Evolutionary conservation across 2,113 vertebrate species (phyloP).

Genomic region (Phylloscopus trochilus): DNA sequence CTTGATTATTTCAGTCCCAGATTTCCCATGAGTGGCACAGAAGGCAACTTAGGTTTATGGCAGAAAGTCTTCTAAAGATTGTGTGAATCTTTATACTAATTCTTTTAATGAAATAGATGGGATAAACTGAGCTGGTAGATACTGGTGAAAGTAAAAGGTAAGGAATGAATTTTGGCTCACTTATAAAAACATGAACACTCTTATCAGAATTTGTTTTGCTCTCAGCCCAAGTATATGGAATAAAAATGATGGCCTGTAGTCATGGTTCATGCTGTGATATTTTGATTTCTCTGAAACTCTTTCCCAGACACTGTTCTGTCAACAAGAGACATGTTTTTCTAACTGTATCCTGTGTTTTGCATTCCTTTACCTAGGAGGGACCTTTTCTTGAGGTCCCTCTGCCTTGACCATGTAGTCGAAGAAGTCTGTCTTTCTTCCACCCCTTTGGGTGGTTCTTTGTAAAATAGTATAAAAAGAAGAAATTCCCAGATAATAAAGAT

Average conservation of each 20-base stretch:
- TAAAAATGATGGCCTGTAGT: neutral
- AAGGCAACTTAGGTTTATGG: constrained; percentile 58
- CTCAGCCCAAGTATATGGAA: neutral
- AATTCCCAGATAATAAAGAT: too few species aligned
- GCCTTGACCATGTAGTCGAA: too few species aligned
- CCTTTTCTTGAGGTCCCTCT: too few species aligned
- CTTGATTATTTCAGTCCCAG: constrained; percentile 62
- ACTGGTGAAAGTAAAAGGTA: neutral
- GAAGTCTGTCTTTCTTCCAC: too few species aligned
- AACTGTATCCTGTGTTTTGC: too few species aligned
- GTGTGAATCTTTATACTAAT: neutral
- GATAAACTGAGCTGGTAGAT: neutral
- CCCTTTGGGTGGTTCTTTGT: too few species aligned
- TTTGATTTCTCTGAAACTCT: too few species aligned
- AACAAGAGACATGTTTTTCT: too few species aligned
- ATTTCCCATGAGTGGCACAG: constrained; percentile 65
- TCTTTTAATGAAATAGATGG: neutral
- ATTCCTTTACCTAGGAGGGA: too few species aligned
- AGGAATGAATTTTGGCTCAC: neutral
- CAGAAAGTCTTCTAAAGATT: constrained; percentile 12
- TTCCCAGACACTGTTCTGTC: too few species aligned
- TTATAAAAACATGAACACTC: neutral
- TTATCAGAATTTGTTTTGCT: neutral
- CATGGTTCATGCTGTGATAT: too few species aligned
- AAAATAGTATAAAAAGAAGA: too few species aligned